phyloP scores from a whole-genome alignment of 2,113 vertebrate genomes.

The Xyrauchen texanus region DNA sequence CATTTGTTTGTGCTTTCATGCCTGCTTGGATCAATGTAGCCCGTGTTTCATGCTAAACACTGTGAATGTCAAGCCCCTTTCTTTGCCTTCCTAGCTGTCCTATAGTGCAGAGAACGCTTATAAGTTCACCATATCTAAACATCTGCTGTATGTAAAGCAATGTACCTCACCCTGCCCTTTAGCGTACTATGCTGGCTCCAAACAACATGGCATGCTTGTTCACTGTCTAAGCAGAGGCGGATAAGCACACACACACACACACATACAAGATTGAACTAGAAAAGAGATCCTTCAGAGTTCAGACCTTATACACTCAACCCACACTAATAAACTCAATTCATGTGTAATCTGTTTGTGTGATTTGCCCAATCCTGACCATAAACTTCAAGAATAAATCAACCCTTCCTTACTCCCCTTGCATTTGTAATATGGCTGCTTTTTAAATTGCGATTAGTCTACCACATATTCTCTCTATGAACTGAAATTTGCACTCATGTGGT shows the following conservation, averaged over 20 bases:
- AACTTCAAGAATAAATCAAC: constrained; percentile 6
- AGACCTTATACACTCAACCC: not conserved
- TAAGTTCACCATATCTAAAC: constrained; percentile 58
- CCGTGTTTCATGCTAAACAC: not conserved
- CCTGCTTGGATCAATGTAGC: constrained; percentile 3
- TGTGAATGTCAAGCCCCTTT: constrained; percentile 32
- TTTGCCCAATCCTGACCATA: constrained; percentile 28
- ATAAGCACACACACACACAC: no score
- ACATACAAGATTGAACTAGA: no score
- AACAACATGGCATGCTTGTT: constrained; percentile 18
- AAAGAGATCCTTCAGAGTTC: no score
- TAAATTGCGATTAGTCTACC: constrained; percentile 16
- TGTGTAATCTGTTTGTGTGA: not conserved
- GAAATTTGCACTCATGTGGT: not conserved
- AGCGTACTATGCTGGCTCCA: not conserved
- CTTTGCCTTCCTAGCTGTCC: constrained; percentile 39
- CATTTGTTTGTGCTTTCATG: not conserved
- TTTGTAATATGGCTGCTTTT: not conserved
- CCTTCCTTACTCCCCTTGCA: not conserved
- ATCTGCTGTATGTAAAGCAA: constrained; percentile 34
- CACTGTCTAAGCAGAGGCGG: not conserved
- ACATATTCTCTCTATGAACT: not conserved
- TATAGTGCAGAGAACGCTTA: constrained; percentile 17
- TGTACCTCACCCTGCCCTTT: constrained; percentile 28
- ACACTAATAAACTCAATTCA: constrained; percentile 40